phyloP scores from a whole-genome alignment of 2,113 vertebrate species.

The Drymodes brunneopygia region DNA sequence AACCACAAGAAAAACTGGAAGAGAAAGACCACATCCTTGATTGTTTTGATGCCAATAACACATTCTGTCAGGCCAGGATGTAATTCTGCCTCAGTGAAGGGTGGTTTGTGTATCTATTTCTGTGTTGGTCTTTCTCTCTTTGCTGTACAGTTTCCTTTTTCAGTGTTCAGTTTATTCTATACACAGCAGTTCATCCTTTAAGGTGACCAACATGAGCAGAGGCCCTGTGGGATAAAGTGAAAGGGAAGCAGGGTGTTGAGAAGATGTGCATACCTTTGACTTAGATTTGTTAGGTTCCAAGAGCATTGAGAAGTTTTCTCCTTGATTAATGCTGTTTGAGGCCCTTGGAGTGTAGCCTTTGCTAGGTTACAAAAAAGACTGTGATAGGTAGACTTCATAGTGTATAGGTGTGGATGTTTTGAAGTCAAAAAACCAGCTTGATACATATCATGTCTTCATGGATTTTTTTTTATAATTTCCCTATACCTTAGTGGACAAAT shows the following conservation, averaged over 20 bases:
- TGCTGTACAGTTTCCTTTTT: background rate
- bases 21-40: background rate
- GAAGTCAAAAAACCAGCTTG: background rate
- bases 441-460: accelerated
- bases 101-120: background rate
- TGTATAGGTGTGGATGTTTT: accelerated
- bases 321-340: background rate
- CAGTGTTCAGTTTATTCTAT: background rate
- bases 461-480: background rate
- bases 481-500: background rate
- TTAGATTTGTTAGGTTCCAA: background rate
- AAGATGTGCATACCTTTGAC: background rate
- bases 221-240: background rate
- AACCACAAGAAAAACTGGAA: background rate
- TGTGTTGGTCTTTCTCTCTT: background rate
- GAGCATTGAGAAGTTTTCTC: background rate
- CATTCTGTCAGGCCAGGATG: background rate
- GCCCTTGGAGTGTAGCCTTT: background rate
- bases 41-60: background rate
- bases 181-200: background rate
- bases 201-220: too few species aligned
- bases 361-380: background rate
- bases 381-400: background rate
- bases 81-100: background rate
- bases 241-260: background rate